phyloP scores from a whole-genome alignment of 1,140 invertebrate species.

The Lutraria rhynchaena region DNA sequence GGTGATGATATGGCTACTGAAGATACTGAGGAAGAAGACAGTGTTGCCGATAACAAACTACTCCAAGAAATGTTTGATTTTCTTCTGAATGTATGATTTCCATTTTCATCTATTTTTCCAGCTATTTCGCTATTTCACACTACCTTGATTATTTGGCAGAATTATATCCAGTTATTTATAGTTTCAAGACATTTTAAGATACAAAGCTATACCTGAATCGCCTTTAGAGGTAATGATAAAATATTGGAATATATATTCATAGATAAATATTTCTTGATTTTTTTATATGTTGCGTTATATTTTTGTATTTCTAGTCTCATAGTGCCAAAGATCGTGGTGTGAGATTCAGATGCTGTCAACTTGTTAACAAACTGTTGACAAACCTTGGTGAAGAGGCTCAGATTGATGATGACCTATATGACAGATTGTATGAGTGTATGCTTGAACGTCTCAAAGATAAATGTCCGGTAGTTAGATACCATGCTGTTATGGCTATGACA shows the following conservation, averaged over 20 bases:
- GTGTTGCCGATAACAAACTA: constrained; percentile 71
- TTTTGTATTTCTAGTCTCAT: constrained; percentile 82
- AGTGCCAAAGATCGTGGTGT: constrained; percentile 86
- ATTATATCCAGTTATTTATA: too few relatives aligned
- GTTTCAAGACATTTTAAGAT: too few relatives aligned
- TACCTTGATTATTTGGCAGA: too few relatives aligned
- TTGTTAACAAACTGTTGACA: constrained; percentile 88
- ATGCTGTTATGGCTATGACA: constrained; percentile 90
- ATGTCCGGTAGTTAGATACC: constrained; percentile 88
- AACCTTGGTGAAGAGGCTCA: constrained; percentile 89
- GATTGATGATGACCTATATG: constrained; percentile 89
- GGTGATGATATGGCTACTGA: neutral
- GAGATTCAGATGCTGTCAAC: constrained; percentile 89
- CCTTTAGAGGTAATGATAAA: too few relatives aligned
- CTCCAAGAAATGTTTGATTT: constrained; percentile 77
- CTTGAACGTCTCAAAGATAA: constrained; percentile 87
- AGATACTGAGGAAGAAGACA: constrained; percentile 57
- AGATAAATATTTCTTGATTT: neutral
- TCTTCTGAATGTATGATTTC: constrained; percentile 73
- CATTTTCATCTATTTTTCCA: neutral
- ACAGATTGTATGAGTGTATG: constrained; percentile 88
- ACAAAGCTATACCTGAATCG: too few relatives aligned
- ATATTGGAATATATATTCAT: neutral
- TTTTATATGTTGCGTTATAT: neutral
- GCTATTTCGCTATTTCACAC: neutral